phyloP scores from a whole-genome alignment of 2,797 vertebrate species.

The Gymnoscopelus microlampas region DNA sequence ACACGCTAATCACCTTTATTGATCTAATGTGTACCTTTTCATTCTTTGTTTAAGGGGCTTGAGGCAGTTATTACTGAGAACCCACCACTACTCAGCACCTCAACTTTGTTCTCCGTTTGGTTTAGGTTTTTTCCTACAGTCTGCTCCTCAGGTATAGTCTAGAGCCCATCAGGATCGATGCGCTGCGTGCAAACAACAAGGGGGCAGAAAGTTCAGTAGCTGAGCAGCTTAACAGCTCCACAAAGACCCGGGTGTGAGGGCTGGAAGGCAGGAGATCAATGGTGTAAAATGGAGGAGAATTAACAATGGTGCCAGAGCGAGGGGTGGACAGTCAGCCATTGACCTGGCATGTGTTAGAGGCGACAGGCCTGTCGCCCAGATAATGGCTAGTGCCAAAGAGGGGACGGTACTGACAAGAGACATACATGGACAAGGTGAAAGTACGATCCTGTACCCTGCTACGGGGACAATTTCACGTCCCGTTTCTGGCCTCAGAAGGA shows the following conservation, averaged over 20 bases:
- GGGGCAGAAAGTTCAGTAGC: slow-evolving; percentile 58
- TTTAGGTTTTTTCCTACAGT: not conserved
- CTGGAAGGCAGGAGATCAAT: slow-evolving; percentile 74
- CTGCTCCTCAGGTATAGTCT: slow-evolving; percentile 23
- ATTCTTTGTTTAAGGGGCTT: too few relatives aligned
- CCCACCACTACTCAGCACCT: not conserved
- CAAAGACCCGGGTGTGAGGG: slow-evolving; percentile 65
- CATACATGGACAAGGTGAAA: slow-evolving; percentile 42
- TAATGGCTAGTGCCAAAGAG: slow-evolving; percentile 49
- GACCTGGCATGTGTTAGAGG: slow-evolving; percentile 59
- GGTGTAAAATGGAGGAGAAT: slow-evolving; percentile 73
- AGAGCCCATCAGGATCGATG: slow-evolving; percentile 54
- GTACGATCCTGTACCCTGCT: slow-evolving; percentile 26
- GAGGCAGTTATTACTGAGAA: too few relatives aligned
- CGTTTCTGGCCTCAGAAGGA: not conserved
- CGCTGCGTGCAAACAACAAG: slow-evolving; percentile 35
- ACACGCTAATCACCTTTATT: not conserved
- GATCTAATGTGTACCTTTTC: not conserved
- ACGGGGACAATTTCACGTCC: slow-evolving; percentile 23
- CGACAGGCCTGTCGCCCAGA: slow-evolving; percentile 52
- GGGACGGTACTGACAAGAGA: slow-evolving; percentile 31
- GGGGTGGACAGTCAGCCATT: slow-evolving; percentile 55
- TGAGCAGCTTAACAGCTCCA: slow-evolving; percentile 68
- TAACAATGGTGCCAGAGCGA: slow-evolving; percentile 66
- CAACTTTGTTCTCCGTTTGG: slow-evolving; percentile 26